A percentile compares a stretch with the other conserved stretches of the same genome.
These are phyloP conservation scores for Gavialis gangeticus DNA, from an alignment of 2,113 vertebrate species.

Conservation along the genomic window DNA sequence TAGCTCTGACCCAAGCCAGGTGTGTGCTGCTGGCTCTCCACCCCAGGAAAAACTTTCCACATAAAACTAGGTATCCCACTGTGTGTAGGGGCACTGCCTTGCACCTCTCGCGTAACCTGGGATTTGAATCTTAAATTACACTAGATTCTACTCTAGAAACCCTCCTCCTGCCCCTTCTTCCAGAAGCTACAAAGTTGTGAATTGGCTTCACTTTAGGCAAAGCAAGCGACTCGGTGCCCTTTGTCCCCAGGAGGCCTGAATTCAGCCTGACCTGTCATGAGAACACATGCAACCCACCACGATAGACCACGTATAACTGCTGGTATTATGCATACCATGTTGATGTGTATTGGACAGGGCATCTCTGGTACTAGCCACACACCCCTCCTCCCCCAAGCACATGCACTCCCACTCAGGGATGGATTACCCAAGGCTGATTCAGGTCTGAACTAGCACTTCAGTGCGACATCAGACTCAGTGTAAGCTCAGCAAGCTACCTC, in stretches of 20 bases:
- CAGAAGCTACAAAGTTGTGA: accelerated
- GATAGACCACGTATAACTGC: background rate
- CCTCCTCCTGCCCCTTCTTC: background rate
- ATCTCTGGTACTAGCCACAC: background rate
- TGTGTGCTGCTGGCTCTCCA: background rate
- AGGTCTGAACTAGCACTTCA: background rate
- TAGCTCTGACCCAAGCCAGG: background rate
- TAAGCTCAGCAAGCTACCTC: background rate
- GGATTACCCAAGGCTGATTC: background rate
- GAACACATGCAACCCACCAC: background rate
- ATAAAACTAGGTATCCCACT: background rate
- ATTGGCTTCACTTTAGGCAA: no score
- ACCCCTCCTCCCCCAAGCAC: no score
- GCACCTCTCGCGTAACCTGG: background rate
- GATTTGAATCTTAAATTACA: background rate
- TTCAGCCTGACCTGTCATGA: background rate
- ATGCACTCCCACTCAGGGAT: background rate
- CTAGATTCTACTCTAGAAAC: background rate
- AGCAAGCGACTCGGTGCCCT: background rate
- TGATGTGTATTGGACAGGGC: background rate
- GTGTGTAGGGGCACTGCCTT: no score
- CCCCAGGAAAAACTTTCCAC: background rate
- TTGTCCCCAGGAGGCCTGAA: background rate
- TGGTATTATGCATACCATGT: background rate
- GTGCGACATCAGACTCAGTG: background rate